Evolutionary conservation across 2,113 vertebrate species (phyloP).

Genomic region (Andinoacara biseriatus): DNA sequence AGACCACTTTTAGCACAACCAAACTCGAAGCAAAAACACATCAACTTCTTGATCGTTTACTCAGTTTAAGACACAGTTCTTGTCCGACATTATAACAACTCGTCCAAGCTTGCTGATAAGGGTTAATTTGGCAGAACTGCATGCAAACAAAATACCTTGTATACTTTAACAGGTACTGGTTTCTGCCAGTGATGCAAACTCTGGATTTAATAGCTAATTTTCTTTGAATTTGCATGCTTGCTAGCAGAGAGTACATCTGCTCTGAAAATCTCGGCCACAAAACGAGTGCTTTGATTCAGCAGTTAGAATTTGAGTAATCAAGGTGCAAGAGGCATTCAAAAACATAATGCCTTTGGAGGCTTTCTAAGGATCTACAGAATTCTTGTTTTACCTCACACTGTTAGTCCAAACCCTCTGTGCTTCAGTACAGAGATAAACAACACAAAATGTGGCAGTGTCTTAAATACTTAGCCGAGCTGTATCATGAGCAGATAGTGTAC

Average conservation of each 20-base stretch:
- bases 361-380: background rate
- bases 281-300: background rate
- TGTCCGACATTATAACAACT: background rate
- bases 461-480: background rate
- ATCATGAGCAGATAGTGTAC: conserved; percentile 24
- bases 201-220: background rate
- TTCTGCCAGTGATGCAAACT: background rate
- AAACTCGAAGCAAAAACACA: background rate
- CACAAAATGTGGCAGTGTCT: background rate
- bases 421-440: background rate
- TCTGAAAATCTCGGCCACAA: background rate
- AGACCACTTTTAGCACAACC: background rate
- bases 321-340: background rate
- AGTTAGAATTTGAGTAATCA: background rate
- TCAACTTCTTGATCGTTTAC: background rate
- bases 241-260: background rate
- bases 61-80: background rate
- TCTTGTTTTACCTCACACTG: background rate
- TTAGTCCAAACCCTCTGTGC: background rate
- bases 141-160: background rate
- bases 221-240: conserved; percentile 10
- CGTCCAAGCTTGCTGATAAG: background rate
- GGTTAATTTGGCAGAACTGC: background rate
- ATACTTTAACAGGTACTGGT: background rate
- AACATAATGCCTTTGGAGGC: background rate